Base-by-base conservation (phyloP, 2,113 vertebrate genomes). In the Serilophus lunatus region DNA sequence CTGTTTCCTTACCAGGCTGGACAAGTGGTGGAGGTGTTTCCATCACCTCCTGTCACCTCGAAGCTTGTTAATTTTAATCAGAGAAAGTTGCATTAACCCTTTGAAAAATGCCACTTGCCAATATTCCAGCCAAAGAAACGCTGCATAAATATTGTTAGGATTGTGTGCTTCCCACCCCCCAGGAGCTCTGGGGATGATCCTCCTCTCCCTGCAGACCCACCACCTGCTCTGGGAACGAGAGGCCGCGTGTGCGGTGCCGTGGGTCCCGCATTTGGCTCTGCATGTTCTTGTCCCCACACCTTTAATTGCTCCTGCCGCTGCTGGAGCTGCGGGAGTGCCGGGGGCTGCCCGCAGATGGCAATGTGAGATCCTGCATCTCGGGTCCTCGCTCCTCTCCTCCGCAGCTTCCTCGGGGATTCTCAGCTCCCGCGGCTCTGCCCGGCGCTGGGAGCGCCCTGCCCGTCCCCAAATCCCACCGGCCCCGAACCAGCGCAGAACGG, bases 341-440 rank as follows among this genome's bases (percentile, higher is more conserved):
- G 69, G n/a, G 86, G 64, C 11, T 2, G 86, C 92, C 97, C 72
- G 14, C 53, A 97, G 97, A 12, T 96, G 97, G 97, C 95, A 94
- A 92, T 93, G 56, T 60, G 31, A 29, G 96, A 93, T 42, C 40
- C 40, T 14, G 14, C 10, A 42, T 42, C 40, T 14, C n/a, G n/a
- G n/a, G n/a, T n/a, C n/a, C n/a, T n/a, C n/a, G n/a, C n/a, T n/a
- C n/a, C n/a, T n/a, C n/a, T n/a, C n/a, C n/a, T n/a, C n/a, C n/a
- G n/a, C n/a, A n/a, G n/a, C n/a, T 20, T 57, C 25, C 65, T 17
- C 69, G 4, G 50, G 4, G 6, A 12, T 9, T n/a, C 15, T 1
- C 24, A 35, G 0, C 65, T 42, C 18, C 35, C 10, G 42, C 13
- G 3, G 44, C 56, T 16, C 40, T 16, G 79, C 44, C 31, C 53